Conservation (phyloP, 2,888 invertebrate genomes). For the Apodemia duryi region DNA sequence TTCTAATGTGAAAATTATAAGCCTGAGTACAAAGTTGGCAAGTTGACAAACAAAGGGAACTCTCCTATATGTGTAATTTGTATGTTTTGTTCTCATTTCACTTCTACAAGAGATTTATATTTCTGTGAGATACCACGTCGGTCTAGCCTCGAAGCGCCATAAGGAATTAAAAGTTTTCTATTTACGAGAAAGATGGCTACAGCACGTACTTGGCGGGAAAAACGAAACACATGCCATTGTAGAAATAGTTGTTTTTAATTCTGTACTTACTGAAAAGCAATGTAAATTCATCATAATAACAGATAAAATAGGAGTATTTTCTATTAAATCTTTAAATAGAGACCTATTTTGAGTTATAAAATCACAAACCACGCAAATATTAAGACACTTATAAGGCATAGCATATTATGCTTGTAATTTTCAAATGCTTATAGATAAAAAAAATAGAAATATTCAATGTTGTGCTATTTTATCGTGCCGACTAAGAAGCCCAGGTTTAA, state of each 20-base stretch:
- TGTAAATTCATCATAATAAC: no score
- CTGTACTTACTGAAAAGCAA: background rate
- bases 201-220: background rate
- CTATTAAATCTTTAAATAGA: no score
- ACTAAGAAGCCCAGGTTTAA: no score
- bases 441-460: no score
- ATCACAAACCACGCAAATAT: no score
- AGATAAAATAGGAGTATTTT: no score
- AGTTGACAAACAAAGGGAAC: constrained; percentile 41
- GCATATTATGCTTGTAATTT: no score
- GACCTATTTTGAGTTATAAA: no score
- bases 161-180: background rate
- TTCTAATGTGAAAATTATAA: constrained; percentile 38
- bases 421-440: no score
- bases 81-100: constrained; percentile 32
- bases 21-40: constrained; percentile 40
- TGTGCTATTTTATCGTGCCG: no score
- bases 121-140: background rate
- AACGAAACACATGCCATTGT: background rate
- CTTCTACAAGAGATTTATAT: background rate
- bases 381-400: no score
- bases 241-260: background rate
- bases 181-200: background rate
- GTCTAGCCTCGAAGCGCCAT: background rate
- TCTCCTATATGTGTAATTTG: constrained; percentile 26